A percentile compares a stretch with the other conserved stretches of the same genome.
These are phyloP conservation scores for Anniella stebbinsi DNA, from an alignment of 2,797 vertebrate species.

Conservation along the genomic window DNA sequence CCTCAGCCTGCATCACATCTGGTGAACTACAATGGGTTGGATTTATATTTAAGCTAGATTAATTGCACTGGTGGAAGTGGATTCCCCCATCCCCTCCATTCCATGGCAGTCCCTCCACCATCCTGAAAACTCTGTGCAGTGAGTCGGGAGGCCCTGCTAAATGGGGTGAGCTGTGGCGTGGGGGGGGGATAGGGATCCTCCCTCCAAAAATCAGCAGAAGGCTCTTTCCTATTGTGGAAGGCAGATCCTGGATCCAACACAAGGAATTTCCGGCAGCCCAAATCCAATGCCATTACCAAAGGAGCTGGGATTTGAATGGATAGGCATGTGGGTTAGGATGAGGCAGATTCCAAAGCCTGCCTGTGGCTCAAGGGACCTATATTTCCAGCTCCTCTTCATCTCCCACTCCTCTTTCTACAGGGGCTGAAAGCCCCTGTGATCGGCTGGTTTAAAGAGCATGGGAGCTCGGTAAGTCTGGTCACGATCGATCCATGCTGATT, in stretches of 20 bases:
- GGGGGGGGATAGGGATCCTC: too few relatives aligned
- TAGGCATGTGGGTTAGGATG: neutral
- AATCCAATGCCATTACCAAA: too few relatives aligned
- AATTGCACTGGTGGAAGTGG: too few relatives aligned
- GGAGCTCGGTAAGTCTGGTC: slow-evolving; percentile 14
- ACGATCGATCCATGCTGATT: slow-evolving; percentile 22
- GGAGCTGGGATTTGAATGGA: neutral
- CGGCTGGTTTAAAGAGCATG: neutral
- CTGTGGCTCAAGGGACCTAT: neutral
- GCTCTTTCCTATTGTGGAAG: too few relatives aligned
- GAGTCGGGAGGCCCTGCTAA: too few relatives aligned
- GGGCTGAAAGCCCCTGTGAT: neutral
- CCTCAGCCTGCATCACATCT: neutral
- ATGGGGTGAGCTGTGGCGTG: too few relatives aligned
- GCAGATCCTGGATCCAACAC: too few relatives aligned
- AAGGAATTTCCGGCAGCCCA: neutral
- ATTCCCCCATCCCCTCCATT: too few relatives aligned
- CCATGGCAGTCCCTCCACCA: too few relatives aligned
- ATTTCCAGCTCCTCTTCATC: neutral
- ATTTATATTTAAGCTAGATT: neutral
- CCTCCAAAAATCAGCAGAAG: too few relatives aligned
- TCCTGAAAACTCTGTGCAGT: too few relatives aligned
- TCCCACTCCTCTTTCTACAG: neutral
- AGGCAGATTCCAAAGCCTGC: neutral
- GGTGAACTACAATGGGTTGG: neutral